Evolutionary conservation across 2,797 vertebrate species (phyloP).

Genomic region (Pyrocephalus nanus): DNA sequence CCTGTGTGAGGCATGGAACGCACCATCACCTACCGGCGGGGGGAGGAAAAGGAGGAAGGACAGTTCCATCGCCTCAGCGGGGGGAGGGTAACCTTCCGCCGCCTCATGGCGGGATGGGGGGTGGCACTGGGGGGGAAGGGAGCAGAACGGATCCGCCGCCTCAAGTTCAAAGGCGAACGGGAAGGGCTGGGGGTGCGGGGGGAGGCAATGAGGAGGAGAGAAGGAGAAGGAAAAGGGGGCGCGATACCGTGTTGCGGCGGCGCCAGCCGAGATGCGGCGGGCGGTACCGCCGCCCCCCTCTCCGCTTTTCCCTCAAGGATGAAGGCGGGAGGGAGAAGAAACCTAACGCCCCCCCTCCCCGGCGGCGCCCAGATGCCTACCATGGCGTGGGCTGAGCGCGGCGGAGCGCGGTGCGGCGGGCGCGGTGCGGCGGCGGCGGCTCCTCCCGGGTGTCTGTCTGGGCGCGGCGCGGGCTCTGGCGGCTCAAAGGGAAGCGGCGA

Average conservation of each 20-base stretch:
- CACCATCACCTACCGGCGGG: neutral
- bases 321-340: neutral
- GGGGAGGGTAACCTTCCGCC: neutral
- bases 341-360: too few species aligned
- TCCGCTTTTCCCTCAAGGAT: neutral
- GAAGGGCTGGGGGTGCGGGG: neutral
- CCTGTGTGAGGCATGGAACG: neutral
- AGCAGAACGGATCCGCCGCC: neutral
- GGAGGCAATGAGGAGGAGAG: too few species aligned
- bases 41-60: neutral
- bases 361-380: neutral
- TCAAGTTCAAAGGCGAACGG: neutral
- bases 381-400: conserved; percentile 2
- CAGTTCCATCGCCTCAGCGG: neutral
- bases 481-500: conserved; percentile 39
- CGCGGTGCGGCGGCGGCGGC: neutral
- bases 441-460: neutral
- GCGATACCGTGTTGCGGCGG: neutral
- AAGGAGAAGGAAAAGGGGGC: neutral
- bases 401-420: neutral
- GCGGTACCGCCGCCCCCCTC: neutral
- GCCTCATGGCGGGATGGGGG: neutral
- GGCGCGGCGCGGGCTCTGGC: conserved; percentile 48
- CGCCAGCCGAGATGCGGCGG: neutral
- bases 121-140: too few species aligned